A percentile compares a stretch with the other conserved stretches of the same genome.
Evolutionary conservation across 1,140 invertebrate genomes (phyloP).

Genomic region (Leptinotarsa texana): DNA sequence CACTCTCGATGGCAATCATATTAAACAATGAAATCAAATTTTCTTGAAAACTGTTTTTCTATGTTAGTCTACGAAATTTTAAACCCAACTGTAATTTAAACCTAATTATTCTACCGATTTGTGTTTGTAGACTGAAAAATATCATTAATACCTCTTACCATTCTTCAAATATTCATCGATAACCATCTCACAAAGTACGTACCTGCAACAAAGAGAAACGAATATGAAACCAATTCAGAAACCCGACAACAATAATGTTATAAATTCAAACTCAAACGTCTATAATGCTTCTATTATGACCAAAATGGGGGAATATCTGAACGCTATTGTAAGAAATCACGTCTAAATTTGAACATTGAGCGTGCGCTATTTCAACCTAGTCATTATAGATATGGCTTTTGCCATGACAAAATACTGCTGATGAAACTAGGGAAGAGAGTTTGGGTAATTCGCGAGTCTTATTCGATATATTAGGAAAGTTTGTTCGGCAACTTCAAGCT

Average conservation of each 20-base stretch:
- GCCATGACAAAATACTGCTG: constrained; percentile 20
- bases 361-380: constrained; percentile 12
- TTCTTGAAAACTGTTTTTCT: too few species aligned
- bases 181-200: neutral
- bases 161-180: neutral
- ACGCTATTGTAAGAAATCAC: constrained; percentile 18
- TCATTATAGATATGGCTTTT: constrained; percentile 25
- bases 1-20: too few species aligned
- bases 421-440: constrained; percentile 19
- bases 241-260: constrained; percentile 19
- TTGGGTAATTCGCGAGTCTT: constrained; percentile 15
- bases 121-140: too few species aligned
- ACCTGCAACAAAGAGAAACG: constrained; percentile 8
- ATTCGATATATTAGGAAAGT: constrained; percentile 25
- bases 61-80: too few species aligned
- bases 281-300: constrained; percentile 12
- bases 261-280: constrained; percentile 16
- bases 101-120: too few species aligned
- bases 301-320: constrained; percentile 10
- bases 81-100: too few species aligned
- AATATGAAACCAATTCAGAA: constrained; percentile 12
- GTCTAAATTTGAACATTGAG: constrained; percentile 10
- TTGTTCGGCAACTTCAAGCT: constrained; percentile 4
- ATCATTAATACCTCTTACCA: too few species aligned
- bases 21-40: too few species aligned